Percentiles rank a stretch among this genome's conserved stretches.
phyloP scores from a whole-genome alignment of 2,888 invertebrate species.

The Latrodectus hesperus region DNA sequence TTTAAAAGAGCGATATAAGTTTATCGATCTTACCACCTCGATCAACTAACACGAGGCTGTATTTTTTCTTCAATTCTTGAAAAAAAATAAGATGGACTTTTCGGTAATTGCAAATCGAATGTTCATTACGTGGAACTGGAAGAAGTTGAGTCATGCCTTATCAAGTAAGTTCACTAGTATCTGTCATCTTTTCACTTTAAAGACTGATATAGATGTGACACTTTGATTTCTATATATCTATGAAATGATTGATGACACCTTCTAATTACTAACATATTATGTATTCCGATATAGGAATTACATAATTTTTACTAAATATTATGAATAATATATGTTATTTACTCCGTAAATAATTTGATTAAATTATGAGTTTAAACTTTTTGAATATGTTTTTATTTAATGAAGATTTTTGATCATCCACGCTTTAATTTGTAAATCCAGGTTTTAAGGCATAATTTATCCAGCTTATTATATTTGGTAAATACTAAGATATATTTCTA shows the following conservation, averaged over 20 bases:
- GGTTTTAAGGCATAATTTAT: too few relatives aligned
- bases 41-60: slow-evolving; percentile 38
- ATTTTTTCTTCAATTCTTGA: slow-evolving; percentile 7
- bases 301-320: too few relatives aligned
- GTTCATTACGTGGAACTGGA: slow-evolving; percentile 52
- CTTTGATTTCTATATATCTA: slow-evolving; percentile 22
- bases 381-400: too few relatives aligned
- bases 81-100: slow-evolving; percentile 27
- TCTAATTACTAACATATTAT: slow-evolving; percentile 1
- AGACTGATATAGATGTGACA: slow-evolving; percentile 18
- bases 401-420: too few relatives aligned
- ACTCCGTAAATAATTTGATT: too few relatives aligned
- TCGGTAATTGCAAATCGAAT: slow-evolving; percentile 63
- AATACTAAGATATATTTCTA: too few relatives aligned
- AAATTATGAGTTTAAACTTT: too few relatives aligned
- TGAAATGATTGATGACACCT: slow-evolving; percentile 33
- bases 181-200: slow-evolving; percentile 27
- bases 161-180: slow-evolving; percentile 30
- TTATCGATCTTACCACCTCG: slow-evolving; percentile 29
- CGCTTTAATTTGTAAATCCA: too few relatives aligned
- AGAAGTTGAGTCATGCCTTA: slow-evolving; percentile 40
- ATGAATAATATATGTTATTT: too few relatives aligned
- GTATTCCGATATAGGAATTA: background rate
- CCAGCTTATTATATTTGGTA: too few relatives aligned
- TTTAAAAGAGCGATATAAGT: slow-evolving; percentile 28